These are phyloP conservation scores for Agapornis roseicollis DNA, from an alignment of 2,113 vertebrate species.

Conservation along the genomic window DNA sequence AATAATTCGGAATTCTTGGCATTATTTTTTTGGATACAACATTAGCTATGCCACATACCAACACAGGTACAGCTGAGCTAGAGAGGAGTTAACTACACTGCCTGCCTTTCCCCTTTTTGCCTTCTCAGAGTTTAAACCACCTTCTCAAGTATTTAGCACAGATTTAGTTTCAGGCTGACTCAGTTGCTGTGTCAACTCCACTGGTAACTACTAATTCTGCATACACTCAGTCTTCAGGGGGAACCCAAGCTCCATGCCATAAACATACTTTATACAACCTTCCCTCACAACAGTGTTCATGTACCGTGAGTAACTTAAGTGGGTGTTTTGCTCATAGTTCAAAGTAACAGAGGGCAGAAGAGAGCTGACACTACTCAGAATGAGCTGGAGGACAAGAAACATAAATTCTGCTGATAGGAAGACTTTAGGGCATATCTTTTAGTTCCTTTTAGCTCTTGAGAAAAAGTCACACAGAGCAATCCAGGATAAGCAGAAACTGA, in stretches of 20 bases:
- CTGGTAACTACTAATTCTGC: background rate
- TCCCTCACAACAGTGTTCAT: background rate
- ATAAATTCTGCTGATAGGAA: background rate
- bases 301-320: fast-evolving
- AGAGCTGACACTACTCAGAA: background rate
- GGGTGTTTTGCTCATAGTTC: background rate
- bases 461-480: background rate
- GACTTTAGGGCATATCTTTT: background rate
- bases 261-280: background rate
- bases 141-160: background rate
- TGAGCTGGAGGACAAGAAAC: background rate
- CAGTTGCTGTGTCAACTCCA: background rate
- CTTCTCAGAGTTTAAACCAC: background rate
- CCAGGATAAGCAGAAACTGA: background rate
- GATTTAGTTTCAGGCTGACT: background rate
- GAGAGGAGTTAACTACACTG: background rate
- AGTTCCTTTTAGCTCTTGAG: background rate
- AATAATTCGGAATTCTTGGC: background rate
- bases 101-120: background rate
- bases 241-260: background rate
- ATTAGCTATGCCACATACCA: background rate
- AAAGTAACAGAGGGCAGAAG: background rate
- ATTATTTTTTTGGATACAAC: background rate
- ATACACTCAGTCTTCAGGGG: background rate
- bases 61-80: background rate